These are phyloP conservation scores for Leptodactylus fuscus DNA, from an alignment of 2,113 vertebrate genomes.

Conservation along the genomic window DNA sequence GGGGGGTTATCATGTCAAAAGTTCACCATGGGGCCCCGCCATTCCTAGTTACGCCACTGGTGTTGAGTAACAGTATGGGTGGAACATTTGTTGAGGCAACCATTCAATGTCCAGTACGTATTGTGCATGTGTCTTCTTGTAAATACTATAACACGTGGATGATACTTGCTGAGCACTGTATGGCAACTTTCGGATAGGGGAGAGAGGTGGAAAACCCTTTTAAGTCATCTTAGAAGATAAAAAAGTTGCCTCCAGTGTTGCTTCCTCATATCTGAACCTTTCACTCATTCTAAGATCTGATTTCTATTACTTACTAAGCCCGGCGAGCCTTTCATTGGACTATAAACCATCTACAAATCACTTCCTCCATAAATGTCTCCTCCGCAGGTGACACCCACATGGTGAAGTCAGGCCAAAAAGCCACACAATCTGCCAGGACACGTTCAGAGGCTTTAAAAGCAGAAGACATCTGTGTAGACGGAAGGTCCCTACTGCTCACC, in stretches of 20 bases:
- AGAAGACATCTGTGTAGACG: slow-evolving; percentile 14
- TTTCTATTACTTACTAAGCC: slow-evolving; percentile 35
- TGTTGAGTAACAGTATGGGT: too few relatives aligned
- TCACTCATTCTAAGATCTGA: background rate
- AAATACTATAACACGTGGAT: too few relatives aligned
- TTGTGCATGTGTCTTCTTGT: too few relatives aligned
- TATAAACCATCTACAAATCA: slow-evolving; percentile 46
- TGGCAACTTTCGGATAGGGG: too few relatives aligned
- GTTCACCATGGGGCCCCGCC: too few relatives aligned
- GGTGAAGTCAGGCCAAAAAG: background rate
- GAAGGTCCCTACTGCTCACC: background rate
- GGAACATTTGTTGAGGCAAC: too few relatives aligned
- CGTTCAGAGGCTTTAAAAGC: background rate
- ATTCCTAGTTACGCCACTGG: too few relatives aligned
- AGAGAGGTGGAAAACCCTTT: too few relatives aligned
- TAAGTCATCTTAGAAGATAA: slow-evolving; percentile 13
- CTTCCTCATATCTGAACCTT: background rate
- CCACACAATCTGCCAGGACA: slow-evolving; percentile 21
- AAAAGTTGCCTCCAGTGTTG: background rate
- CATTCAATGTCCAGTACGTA: too few relatives aligned
- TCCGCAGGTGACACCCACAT: slow-evolving; percentile 31
- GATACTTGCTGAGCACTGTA: too few relatives aligned
- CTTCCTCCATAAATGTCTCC: slow-evolving; percentile 36
- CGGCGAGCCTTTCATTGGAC: slow-evolving; percentile 9
- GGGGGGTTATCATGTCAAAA: too few relatives aligned